Percentiles rank a stretch among this genome's conserved stretches.
Conservation (phyloP, 2,797 vertebrate genomes). For the Enteromius mattozi region DNA sequence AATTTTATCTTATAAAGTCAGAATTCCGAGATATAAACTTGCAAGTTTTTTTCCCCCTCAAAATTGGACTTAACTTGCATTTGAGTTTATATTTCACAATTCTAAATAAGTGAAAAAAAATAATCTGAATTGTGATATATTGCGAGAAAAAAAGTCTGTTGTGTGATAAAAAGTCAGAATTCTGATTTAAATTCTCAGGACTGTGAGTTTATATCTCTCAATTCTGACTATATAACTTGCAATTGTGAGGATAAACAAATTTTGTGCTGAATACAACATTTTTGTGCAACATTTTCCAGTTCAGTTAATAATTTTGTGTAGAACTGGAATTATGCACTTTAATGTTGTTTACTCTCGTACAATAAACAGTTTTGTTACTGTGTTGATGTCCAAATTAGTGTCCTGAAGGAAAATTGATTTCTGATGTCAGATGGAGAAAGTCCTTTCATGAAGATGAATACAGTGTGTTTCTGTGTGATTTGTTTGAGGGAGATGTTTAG, state of each 20-base stretch:
- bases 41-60: no score
- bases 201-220: no score
- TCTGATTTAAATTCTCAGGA: no score
- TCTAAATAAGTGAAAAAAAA: no score
- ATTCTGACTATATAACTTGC: no score
- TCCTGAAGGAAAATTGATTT: neutral
- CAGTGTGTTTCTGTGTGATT: neutral
- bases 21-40: no score
- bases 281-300: neutral
- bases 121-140: no score
- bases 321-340: neutral
- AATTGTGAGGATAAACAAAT: neutral
- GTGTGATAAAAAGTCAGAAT: no score
- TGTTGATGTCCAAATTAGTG: neutral
- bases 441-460: neutral
- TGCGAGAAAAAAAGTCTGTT: no score
- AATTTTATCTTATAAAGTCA: no score
- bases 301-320: neutral
- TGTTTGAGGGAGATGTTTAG: neutral
- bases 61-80: no score
- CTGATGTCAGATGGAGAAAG: neutral
- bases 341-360: neutral
- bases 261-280: neutral
- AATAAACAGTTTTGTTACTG: neutral
- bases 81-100: no score